Evolutionary conservation across 2,797 vertebrate species (phyloP).

Genomic region (Phoxinus dragarum): DNA sequence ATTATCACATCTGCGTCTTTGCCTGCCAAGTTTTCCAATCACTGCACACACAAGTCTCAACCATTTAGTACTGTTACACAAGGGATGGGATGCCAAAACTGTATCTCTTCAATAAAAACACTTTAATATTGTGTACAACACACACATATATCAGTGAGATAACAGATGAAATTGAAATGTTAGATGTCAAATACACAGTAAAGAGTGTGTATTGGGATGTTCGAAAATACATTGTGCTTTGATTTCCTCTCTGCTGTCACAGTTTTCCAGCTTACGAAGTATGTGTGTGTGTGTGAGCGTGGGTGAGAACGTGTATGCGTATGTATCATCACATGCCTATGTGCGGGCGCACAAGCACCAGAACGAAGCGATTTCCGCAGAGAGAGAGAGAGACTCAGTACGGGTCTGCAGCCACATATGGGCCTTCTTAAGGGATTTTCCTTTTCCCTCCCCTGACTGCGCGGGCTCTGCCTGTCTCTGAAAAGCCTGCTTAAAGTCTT

Average conservation of each 20-base stretch:
- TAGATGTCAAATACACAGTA: background rate
- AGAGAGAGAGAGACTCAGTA: slow-evolving; percentile 42
- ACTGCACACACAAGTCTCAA: slow-evolving; percentile 35
- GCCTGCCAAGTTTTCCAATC: slow-evolving; percentile 52
- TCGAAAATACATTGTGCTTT: slow-evolving; percentile 10
- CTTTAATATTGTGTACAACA: background rate
- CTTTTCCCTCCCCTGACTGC: slow-evolving; percentile 40
- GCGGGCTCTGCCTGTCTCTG: slow-evolving; percentile 67
- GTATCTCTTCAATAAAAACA: slow-evolving; percentile 19
- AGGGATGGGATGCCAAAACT: background rate
- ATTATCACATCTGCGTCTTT: slow-evolving; percentile 58
- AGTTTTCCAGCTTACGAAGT: slow-evolving; percentile 10
- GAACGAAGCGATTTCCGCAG: slow-evolving; percentile 54
- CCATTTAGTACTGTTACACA: slow-evolving; percentile 38
- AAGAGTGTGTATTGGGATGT: background rate
- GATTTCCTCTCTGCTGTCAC: background rate
- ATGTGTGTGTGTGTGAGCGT: slow-evolving; percentile 17
- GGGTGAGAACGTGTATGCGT: slow-evolving; percentile 26
- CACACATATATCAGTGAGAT: background rate
- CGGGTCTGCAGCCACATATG: slow-evolving; percentile 55
- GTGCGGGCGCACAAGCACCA: slow-evolving; percentile 36
- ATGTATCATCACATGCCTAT: slow-evolving; percentile 34
- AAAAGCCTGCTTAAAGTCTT: slow-evolving; percentile 77
- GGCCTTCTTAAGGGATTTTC: slow-evolving; percentile 56
- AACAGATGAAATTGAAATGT: slow-evolving; percentile 1